Conservation (phyloP, 2,888 invertebrate species). For the Merodon equestris region DNA sequence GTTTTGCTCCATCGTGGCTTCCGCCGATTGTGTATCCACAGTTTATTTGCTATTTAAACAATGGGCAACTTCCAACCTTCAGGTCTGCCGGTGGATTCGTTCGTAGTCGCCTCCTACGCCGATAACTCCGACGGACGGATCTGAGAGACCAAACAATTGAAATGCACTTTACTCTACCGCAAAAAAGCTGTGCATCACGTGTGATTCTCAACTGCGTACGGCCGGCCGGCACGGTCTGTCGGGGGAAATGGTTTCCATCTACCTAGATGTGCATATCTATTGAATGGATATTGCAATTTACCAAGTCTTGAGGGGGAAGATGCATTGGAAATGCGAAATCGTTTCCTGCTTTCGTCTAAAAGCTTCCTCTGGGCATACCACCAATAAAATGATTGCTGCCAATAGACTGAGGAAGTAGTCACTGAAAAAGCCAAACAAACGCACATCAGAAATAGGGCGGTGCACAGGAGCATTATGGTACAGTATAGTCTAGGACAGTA, state of each 20-base stretch:
- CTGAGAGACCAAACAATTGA: slow-evolving; percentile 51
- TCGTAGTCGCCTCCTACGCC: background rate
- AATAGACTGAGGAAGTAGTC: slow-evolving; percentile 24
- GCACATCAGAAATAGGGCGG: slow-evolving; percentile 21
- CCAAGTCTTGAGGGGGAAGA: slow-evolving; percentile 51
- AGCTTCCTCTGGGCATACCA: slow-evolving; percentile 52
- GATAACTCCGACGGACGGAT: no score
- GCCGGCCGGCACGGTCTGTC: slow-evolving; percentile 4
- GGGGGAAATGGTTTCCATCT: slow-evolving; percentile 59
- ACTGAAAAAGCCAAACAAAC: no score
- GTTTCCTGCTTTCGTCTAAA: slow-evolving; percentile 67
- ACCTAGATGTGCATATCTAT: slow-evolving; percentile 26
- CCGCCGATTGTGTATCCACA: slow-evolving; percentile 54
- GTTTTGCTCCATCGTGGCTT: slow-evolving; percentile 6
- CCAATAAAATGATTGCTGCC: slow-evolving; percentile 52
- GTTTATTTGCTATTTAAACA: slow-evolving; percentile 63
- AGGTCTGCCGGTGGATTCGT: background rate
- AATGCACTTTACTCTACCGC: slow-evolving; percentile 66
- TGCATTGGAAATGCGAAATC: slow-evolving; percentile 61
- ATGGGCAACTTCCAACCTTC: slow-evolving; percentile 52
- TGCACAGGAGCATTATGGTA: slow-evolving; percentile 13
- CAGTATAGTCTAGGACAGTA: slow-evolving; percentile 9
- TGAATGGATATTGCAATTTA: slow-evolving; percentile 67
- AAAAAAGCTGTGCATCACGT: slow-evolving; percentile 54
- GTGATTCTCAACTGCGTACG: slow-evolving; percentile 5